A percentile compares a stretch with the other conserved stretches of the same genome.
These are phyloP conservation scores for Scaptodrosophila lebanonensis DNA, from an alignment of 1,140 invertebrate genomes.

Conservation along the genomic window DNA sequence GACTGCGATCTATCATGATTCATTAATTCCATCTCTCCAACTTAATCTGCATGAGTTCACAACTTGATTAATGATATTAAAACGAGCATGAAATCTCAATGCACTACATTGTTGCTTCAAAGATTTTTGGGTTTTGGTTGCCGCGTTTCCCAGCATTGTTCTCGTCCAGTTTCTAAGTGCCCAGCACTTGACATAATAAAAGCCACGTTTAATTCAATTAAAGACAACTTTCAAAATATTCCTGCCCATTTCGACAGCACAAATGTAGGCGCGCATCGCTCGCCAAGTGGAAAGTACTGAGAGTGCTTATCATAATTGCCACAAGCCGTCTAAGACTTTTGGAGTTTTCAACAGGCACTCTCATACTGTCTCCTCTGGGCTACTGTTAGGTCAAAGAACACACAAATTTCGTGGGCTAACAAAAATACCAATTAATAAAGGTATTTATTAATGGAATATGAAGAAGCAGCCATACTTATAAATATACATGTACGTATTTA, in stretches of 20 bases:
- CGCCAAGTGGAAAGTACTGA: constrained; percentile 29
- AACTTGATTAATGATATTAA: constrained; percentile 34
- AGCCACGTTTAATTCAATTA: constrained; percentile 54
- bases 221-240: constrained; percentile 58
- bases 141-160: constrained; percentile 25
- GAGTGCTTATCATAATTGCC: constrained; percentile 49
- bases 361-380: constrained; percentile 1
- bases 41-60: constrained; percentile 19
- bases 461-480: too few relatives aligned
- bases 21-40: background rate
- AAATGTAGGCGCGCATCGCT: too few relatives aligned
- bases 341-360: too few relatives aligned
- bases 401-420: background rate
- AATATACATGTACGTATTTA: too few relatives aligned
- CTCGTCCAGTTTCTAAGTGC: too few relatives aligned
- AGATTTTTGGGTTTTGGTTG: too few relatives aligned
- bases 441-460: constrained; percentile 45
- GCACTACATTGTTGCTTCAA: too few relatives aligned
- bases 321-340: constrained; percentile 4
- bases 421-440: constrained; percentile 6
- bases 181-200: too few relatives aligned
- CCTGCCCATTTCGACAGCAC: constrained; percentile 37
- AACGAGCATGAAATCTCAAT: constrained; percentile 9
- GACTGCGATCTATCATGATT: too few relatives aligned
- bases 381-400: constrained; percentile 19